Conservation (phyloP, 2,888 invertebrate genomes). For the Rambutsinella grinnellia region DNA sequence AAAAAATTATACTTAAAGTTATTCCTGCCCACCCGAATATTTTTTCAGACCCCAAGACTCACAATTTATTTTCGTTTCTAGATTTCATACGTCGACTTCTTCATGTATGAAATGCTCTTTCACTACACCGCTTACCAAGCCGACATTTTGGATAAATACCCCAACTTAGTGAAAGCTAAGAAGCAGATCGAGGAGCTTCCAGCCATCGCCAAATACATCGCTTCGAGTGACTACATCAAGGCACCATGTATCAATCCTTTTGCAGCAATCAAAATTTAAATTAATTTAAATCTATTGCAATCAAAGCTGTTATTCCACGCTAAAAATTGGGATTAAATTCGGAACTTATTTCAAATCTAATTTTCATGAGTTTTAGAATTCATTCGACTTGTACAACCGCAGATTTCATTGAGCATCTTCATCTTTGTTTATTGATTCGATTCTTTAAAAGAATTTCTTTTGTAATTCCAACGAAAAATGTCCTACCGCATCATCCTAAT, state of each 20-base stretch:
- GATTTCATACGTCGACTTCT: conserved; percentile 69
- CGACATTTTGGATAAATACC: conserved; percentile 67
- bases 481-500: too few relatives aligned
- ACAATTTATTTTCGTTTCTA: conserved; percentile 2
- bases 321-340: too few relatives aligned
- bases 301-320: too few relatives aligned
- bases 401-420: too few relatives aligned
- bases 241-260: conserved; percentile 67
- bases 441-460: too few relatives aligned
- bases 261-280: conserved; percentile 62
- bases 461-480: too few relatives aligned
- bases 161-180: conserved; percentile 68
- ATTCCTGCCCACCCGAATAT: too few relatives aligned
- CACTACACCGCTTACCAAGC: conserved; percentile 68
- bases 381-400: too few relatives aligned
- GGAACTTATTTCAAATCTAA: too few relatives aligned
- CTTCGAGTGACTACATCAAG: conserved; percentile 67
- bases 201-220: conserved; percentile 68
- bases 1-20: too few relatives aligned
- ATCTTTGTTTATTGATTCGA: too few relatives aligned
- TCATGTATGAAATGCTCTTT: conserved; percentile 70
- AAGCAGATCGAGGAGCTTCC: conserved; percentile 68
- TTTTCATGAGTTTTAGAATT: too few relatives aligned
- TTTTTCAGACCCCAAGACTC: not conserved
- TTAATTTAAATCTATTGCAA: conserved; percentile 59